Evolutionary conservation across 2,113 vertebrate genomes (phyloP).

Genomic region (Syngnathoides biaculeatus): DNA sequence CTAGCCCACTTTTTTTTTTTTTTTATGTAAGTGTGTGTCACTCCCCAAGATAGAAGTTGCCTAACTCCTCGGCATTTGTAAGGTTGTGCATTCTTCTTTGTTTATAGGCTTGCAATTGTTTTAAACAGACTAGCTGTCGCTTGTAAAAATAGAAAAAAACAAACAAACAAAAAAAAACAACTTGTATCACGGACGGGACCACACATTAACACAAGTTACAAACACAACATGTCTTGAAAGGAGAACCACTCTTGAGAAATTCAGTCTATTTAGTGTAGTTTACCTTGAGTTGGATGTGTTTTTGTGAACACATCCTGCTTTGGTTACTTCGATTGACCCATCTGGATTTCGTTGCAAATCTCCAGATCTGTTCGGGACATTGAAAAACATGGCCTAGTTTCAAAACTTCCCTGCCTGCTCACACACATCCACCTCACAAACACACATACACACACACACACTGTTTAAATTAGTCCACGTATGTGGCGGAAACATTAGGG

Average conservation of each 20-base stretch:
- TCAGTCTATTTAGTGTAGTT: constrained; percentile 27
- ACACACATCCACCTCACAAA: neutral
- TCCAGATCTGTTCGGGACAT: neutral
- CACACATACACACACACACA: neutral
- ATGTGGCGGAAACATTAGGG: neutral
- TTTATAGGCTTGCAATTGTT: neutral
- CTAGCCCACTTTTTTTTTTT: constrained; percentile 7
- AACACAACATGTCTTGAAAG: neutral
- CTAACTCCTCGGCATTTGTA: neutral
- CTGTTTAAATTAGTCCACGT: constrained; percentile 13
- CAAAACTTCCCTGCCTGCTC: neutral
- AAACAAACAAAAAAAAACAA: constrained; percentile 2
- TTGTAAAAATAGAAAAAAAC: neutral
- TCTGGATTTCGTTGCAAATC: constrained; percentile 43
- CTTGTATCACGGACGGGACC: neutral
- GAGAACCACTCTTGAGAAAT: neutral
- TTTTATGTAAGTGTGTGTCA: neutral
- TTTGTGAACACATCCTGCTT: constrained; percentile 52
- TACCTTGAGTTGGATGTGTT: constrained; percentile 43
- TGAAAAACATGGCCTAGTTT: neutral
- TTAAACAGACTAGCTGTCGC: neutral
- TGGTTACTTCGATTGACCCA: constrained; percentile 45
- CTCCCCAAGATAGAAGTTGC: constrained; percentile 4
- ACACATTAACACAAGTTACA: constrained; percentile 8
- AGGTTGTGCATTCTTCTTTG: neutral